A percentile compares a stretch with the other conserved stretches of the same genome.
Conservation (phyloP, 2,113 vertebrate species). For the Spermophilus dauricus region DNA sequence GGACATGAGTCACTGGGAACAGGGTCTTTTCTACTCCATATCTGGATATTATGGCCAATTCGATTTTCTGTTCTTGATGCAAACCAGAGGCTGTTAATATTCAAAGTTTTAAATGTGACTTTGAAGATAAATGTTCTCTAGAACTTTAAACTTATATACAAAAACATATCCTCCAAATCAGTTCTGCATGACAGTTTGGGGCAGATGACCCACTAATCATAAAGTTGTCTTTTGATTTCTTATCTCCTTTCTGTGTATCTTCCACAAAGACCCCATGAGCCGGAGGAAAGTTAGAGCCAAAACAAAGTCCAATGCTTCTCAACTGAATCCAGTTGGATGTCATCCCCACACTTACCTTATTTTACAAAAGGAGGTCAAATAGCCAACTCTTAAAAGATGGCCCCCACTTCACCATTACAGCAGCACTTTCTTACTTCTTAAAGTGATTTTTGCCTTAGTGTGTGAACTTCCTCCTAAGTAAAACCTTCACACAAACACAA, state of each 20-base stretch:
- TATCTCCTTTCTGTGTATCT: background rate
- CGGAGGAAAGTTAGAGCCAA: background rate
- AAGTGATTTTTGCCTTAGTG: background rate
- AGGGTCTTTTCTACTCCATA: background rate
- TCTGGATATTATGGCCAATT: background rate
- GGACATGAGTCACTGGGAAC: background rate
- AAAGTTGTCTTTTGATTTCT: background rate
- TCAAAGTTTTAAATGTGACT: background rate
- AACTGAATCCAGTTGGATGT: background rate
- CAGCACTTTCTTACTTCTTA: background rate
- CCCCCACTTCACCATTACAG: background rate
- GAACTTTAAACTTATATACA: background rate
- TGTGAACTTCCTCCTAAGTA: background rate
- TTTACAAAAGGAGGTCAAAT: background rate
- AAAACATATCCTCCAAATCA: background rate
- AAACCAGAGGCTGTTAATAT: background rate
- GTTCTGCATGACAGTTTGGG: background rate
- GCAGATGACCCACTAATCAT: background rate
- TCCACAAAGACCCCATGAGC: background rate
- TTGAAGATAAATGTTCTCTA: background rate
- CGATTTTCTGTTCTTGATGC: background rate
- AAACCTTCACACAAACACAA: background rate
- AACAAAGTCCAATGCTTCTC: background rate
- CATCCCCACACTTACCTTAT: background rate
- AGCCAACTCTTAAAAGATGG: background rate